A percentile compares a stretch with the other conserved stretches of the same genome.
Evolutionary conservation across 2,113 vertebrate genomes (phyloP).

Genomic region (Conger conger): DNA sequence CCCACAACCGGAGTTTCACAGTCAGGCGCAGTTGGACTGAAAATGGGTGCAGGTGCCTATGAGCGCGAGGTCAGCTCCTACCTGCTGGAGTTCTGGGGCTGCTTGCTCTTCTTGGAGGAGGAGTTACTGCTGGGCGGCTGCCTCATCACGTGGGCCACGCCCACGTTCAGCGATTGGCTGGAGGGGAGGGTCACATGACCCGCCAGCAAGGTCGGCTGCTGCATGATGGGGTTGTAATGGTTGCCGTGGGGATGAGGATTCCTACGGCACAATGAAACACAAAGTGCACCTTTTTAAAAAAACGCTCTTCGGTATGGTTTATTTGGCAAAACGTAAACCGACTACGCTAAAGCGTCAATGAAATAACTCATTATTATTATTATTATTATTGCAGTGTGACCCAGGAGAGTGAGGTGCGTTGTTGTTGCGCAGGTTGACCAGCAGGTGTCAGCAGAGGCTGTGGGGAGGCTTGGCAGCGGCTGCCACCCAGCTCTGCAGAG

Average conservation of each 20-base stretch:
- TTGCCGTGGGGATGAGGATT: conserved; percentile 89
- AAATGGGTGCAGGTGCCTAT: not conserved
- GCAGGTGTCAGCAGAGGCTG: conserved; percentile 64
- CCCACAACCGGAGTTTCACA: too few relatives aligned
- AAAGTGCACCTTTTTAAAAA: not conserved
- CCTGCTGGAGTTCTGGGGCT: conserved; percentile 87
- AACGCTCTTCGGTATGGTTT: too few relatives aligned
- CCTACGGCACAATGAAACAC: conserved; percentile 49
- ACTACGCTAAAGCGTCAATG: too few relatives aligned
- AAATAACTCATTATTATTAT: too few relatives aligned
- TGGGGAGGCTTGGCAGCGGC: conserved; percentile 32
- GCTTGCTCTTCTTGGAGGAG: conserved; percentile 90
- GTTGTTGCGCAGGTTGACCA: conserved; percentile 46
- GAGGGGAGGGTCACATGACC: conserved; percentile 90
- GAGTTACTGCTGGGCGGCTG: conserved; percentile 82
- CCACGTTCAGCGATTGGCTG: conserved; percentile 92
- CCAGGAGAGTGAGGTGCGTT: too few relatives aligned
- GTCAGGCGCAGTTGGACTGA: too few relatives aligned
- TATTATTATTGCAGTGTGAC: too few relatives aligned
- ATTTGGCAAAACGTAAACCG: too few relatives aligned
- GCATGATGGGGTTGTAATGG: conserved; percentile 99
- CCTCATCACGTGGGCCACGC: conserved; percentile 96
- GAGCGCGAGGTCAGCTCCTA: conserved; percentile 46
- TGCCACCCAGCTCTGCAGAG: conserved; percentile 73
- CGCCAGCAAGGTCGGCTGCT: conserved; percentile 89